Conservation (phyloP, 2,888 invertebrate genomes). For the Psylliodes chrysocephalus region DNA sequence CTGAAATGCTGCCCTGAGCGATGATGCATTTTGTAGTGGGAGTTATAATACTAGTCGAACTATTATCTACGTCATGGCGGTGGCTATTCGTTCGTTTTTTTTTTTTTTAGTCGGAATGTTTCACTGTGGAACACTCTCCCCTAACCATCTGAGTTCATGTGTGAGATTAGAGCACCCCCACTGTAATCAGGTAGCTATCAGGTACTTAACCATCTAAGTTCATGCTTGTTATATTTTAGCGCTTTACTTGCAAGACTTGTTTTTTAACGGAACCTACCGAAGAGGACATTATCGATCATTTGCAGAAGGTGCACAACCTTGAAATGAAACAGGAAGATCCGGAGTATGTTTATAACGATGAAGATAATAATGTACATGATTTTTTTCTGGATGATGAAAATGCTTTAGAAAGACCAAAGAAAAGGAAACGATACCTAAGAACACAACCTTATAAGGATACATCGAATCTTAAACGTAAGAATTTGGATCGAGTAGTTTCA, state of each 20-base stretch:
- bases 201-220: background rate
- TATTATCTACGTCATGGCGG: too few species aligned
- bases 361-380: conserved; percentile 34
- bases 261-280: conserved; percentile 47
- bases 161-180: background rate
- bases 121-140: too few species aligned
- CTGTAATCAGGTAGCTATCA: background rate
- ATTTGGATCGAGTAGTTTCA: background rate
- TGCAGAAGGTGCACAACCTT: conserved; percentile 45
- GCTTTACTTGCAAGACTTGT: conserved; percentile 57
- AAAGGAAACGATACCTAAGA: too few species aligned
- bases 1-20: too few species aligned
- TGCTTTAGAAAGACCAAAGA: too few species aligned
- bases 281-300: conserved; percentile 51
- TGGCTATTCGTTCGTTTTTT: too few species aligned
- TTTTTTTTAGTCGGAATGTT: too few species aligned
- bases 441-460: background rate
- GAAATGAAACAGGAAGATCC: conserved; percentile 33
- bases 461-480: background rate
- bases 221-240: conserved; percentile 48
- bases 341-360: conserved; percentile 35
- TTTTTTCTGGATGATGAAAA: background rate
- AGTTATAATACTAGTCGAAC: too few species aligned
- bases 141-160: too few species aligned
- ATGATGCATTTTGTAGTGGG: too few species aligned